Evolutionary conservation across 2,113 vertebrate species (phyloP).

Genomic region (Bos indicus): DNA sequence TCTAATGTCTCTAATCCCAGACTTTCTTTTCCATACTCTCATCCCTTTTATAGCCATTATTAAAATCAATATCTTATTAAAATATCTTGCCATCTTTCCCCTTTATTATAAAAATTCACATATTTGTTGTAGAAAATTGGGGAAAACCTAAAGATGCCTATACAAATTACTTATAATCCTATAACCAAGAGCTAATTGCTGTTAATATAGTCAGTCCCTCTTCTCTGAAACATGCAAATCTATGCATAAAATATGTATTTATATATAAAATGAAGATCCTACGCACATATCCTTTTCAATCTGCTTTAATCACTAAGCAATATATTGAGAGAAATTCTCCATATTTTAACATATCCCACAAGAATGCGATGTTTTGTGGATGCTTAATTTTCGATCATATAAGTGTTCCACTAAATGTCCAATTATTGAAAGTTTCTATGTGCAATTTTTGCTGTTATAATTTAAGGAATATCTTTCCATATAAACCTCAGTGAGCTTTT

Average conservation of each 20-base stretch:
- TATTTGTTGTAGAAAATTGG: background rate
- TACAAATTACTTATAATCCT: background rate
- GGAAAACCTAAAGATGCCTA: background rate
- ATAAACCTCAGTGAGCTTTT: constrained; percentile 55
- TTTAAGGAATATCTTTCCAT: constrained; percentile 24
- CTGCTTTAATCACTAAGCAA: background rate
- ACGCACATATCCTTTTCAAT: background rate
- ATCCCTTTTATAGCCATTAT: background rate
- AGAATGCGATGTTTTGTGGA: background rate
- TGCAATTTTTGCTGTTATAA: constrained; percentile 35
- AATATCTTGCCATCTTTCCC: background rate
- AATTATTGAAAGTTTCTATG: background rate
- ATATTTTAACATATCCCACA: background rate
- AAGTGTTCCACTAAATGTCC: background rate
- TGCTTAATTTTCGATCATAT: background rate
- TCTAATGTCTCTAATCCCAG: constrained; percentile 13
- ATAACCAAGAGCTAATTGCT: background rate
- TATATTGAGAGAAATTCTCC: background rate
- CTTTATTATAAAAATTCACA: background rate
- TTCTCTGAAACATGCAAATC: background rate
- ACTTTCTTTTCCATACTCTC: constrained; percentile 11
- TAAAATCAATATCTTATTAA: constrained; percentile 12
- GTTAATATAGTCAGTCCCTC: background rate
- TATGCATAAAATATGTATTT: background rate
- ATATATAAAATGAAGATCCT: background rate